A percentile compares a stretch with the other conserved stretches of the same genome.
Conservation (phyloP, 2,888 invertebrate species). For the Teleogryllus oceanicus region DNA sequence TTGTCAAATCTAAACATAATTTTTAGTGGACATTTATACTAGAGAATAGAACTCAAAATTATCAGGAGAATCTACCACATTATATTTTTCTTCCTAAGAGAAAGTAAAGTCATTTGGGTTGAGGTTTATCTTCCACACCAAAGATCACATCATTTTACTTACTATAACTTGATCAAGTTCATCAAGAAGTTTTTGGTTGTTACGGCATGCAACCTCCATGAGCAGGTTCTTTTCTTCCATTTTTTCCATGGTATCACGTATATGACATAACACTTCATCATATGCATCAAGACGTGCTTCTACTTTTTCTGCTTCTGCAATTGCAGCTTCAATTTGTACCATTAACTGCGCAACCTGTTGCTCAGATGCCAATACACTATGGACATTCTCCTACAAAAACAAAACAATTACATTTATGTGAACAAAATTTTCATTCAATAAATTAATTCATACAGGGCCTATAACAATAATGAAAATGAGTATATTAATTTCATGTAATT, state of each 20-base stretch:
- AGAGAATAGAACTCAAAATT: no score
- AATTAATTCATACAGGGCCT: conserved; percentile 22
- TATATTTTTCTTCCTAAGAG: no score
- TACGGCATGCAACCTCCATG: conserved; percentile 80
- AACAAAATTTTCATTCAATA: conserved; percentile 19
- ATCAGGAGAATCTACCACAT: no score
- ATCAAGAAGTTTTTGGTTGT: conserved; percentile 73
- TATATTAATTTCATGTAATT: no score
- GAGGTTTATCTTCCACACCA: no score
- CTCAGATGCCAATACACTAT: conserved; percentile 88
- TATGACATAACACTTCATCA: conserved; percentile 77
- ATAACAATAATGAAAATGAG: conserved; percentile 1
- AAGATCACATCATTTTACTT: conserved; percentile 44
- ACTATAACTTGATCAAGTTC: conserved; percentile 77
- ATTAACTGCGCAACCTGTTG: conserved; percentile 67
- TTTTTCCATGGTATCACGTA: conserved; percentile 83
- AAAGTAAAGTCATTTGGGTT: no score
- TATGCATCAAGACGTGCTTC: conserved; percentile 73
- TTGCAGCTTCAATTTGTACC: conserved; percentile 71
- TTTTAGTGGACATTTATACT: no score
- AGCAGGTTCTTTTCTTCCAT: conserved; percentile 87
- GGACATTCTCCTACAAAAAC: conserved; percentile 72
- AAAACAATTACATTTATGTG: conserved; percentile 26
- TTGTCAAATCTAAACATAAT: no score
- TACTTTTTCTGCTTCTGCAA: conserved; percentile 68